These are phyloP conservation scores for Condylostylus longicornis DNA, from an alignment of 1,140 invertebrate species.

Conservation along the genomic window DNA sequence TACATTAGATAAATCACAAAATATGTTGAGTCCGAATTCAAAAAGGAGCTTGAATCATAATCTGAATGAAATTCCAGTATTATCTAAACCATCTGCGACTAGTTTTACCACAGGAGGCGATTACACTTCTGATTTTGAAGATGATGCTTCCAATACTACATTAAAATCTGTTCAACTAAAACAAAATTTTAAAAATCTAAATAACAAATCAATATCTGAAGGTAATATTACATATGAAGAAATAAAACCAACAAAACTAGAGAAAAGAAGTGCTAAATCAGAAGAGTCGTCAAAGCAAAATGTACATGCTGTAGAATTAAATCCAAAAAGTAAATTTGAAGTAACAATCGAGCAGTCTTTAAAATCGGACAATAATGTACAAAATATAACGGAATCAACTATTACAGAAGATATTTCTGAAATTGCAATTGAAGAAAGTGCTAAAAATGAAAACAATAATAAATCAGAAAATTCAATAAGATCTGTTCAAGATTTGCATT, in stretches of 20 bases:
- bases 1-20: constrained; percentile 8
- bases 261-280: too few species aligned
- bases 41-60: not conserved
- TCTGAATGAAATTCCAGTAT: too few species aligned
- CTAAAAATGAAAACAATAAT: too few species aligned
- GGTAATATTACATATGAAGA: too few species aligned
- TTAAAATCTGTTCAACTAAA: not conserved
- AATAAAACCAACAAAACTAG: too few species aligned
- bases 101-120: too few species aligned
- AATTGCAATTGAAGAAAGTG: too few species aligned
- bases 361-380: not conserved
- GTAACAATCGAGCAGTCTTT: not conserved
- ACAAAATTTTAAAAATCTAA: not conserved
- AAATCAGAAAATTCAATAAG: too few species aligned
- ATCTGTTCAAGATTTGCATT: too few species aligned
- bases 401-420: not conserved
- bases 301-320: not conserved
- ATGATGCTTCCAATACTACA: too few species aligned
- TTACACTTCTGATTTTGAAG: constrained; percentile 9
- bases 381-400: not conserved
- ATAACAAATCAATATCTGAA: too few species aligned
- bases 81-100: too few species aligned
- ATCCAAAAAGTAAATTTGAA: not conserved
- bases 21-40: constrained; percentile 6
- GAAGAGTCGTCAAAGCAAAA: constrained; percentile 1